Conservation (phyloP, 1,140 invertebrate genomes). For the Drosophila ogumai region DNA sequence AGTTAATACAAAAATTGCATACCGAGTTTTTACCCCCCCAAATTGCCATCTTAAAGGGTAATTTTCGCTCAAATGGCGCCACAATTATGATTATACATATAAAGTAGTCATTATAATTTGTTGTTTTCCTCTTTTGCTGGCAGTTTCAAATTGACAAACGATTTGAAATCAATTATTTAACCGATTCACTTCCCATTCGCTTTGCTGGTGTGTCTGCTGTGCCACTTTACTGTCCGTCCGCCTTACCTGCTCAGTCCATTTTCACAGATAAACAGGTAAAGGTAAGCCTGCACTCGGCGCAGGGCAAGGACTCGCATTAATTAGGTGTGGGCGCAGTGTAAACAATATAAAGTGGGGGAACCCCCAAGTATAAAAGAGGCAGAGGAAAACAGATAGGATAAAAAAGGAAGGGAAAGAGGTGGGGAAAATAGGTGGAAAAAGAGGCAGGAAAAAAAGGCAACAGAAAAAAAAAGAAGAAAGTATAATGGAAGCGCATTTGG, state of each 20-base stretch:
- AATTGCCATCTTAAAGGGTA: neutral
- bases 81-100: neutral
- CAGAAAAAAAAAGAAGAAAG: neutral
- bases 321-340: constrained; percentile 34
- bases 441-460: neutral
- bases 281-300: constrained; percentile 17
- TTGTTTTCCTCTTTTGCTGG: neutral
- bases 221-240: neutral
- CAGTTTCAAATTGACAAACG: constrained; percentile 11
- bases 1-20: too few relatives aligned
- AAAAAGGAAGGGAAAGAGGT: too few relatives aligned
- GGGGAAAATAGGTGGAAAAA: neutral
- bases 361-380: too few relatives aligned
- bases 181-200: constrained; percentile 4
- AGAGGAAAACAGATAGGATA: too few relatives aligned
- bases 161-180: constrained; percentile 25
- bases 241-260: too few relatives aligned
- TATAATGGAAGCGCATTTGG: constrained; percentile 4
- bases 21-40: too few relatives aligned
- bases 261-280: neutral
- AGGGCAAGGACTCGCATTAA: constrained; percentile 24
- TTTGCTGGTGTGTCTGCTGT: neutral
- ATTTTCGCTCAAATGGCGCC: neutral
- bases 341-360: constrained; percentile 1
- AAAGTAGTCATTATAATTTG: neutral